Percentiles rank a stretch among this genome's conserved stretches.
These are phyloP conservation scores for Sigmodon hispidus DNA, from an alignment of 2,113 vertebrate genomes.

Conservation along the genomic window DNA sequence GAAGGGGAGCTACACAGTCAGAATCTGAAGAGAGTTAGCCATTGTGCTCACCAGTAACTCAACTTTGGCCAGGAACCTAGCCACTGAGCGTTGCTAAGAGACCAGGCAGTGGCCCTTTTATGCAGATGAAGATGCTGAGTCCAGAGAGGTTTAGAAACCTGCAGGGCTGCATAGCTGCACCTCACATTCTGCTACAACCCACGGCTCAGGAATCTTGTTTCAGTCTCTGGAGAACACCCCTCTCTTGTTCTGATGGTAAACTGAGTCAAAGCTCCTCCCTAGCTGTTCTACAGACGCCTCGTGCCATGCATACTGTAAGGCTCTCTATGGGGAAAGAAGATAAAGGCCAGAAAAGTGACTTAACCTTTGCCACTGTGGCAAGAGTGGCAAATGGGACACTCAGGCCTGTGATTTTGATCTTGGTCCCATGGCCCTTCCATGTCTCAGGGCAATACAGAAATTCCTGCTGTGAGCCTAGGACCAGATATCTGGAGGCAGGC, in stretches of 20 bases:
- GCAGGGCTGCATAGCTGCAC: not conserved
- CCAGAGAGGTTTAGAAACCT: not conserved
- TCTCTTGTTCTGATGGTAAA: conserved; percentile 24
- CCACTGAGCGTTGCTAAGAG: not conserved
- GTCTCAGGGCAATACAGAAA: not conserved
- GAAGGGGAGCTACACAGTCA: not conserved
- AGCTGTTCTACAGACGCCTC: not conserved
- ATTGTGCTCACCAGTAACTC: not conserved
- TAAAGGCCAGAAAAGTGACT: not conserved
- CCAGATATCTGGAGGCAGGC: not conserved
- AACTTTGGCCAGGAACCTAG: not conserved
- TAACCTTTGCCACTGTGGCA: not conserved
- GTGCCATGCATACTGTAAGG: rapidly evolving
- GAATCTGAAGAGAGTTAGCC: not conserved
- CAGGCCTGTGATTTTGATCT: not conserved
- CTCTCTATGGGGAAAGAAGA: not conserved
- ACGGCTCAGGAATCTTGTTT: not conserved
- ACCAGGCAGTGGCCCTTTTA: not conserved
- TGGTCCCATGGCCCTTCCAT: rapidly evolving
- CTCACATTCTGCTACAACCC: not conserved
- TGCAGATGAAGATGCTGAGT: not conserved
- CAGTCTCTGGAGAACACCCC: not conserved
- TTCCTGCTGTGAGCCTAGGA: not conserved
- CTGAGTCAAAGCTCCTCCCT: not conserved
- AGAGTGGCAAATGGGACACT: not conserved